phyloP scores from a whole-genome alignment of 1,140 invertebrate species.

The Sitophilus oryzae region DNA sequence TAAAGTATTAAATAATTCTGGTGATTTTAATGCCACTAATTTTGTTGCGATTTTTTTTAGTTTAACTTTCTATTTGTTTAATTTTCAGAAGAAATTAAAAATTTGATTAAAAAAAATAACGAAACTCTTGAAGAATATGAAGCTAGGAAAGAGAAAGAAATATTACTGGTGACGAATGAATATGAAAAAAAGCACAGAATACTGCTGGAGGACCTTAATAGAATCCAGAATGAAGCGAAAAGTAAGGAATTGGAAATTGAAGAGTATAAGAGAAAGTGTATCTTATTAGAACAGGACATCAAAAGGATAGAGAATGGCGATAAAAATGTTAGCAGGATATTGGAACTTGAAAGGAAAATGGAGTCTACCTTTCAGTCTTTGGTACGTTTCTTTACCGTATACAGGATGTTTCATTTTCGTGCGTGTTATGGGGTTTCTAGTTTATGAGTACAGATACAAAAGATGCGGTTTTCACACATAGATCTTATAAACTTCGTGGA shows the following conservation, averaged over 20 bases:
- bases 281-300: conserved; percentile 32
- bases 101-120: conserved; percentile 17
- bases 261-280: conserved; percentile 25
- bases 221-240: conserved; percentile 26
- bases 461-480: no score
- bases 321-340: conserved; percentile 31
- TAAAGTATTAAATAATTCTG: no score
- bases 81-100: conserved; percentile 18
- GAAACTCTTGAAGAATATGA: conserved; percentile 23
- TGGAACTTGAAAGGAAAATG: conserved; percentile 38
- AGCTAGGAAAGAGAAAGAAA: conserved; percentile 31
- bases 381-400: no score
- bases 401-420: no score
- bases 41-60: no score
- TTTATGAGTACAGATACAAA: no score
- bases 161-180: conserved; percentile 19
- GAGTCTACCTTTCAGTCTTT: conserved; percentile 40
- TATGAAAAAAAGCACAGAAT: conserved; percentile 27
- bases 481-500: no score
- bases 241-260: conserved; percentile 31
- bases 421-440: no score
- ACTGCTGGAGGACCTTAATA: conserved; percentile 23
- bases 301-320: conserved; percentile 28
- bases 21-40: no score
- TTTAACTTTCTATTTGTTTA: no score